Percentiles rank a stretch among this genome's conserved stretches.
These are phyloP conservation scores for Ceratothoa steindachneri DNA, from an alignment of 2,888 invertebrate genomes.

Conservation along the genomic window DNA sequence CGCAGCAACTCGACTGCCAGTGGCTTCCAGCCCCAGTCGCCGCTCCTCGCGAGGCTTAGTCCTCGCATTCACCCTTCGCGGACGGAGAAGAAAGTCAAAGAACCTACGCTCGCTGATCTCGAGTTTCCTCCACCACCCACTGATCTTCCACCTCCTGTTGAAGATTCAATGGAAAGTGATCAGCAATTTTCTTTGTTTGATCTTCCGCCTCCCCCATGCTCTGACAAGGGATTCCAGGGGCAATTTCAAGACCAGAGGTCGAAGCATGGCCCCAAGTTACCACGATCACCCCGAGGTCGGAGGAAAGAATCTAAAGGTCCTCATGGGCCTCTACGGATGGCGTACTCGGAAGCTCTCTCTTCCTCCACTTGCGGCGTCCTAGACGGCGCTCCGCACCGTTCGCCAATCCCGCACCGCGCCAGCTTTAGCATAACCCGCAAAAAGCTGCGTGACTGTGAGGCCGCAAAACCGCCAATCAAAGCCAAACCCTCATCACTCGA, in stretches of 20 bases:
- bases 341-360: slow-evolving; percentile 24
- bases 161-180: slow-evolving; percentile 43
- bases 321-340: slow-evolving; percentile 20
- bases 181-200: slow-evolving; percentile 13
- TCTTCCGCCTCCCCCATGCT: slow-evolving; percentile 47
- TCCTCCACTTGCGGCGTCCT: not conserved
- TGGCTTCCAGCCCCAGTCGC: slow-evolving; percentile 48
- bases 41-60: slow-evolving; percentile 60
- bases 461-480: slow-evolving; percentile 46
- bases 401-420: slow-evolving; percentile 35
- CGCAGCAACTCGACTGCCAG: slow-evolving; percentile 83
- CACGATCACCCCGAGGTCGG: slow-evolving; percentile 33
- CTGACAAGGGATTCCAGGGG: slow-evolving; percentile 15
- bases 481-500: slow-evolving; percentile 48
- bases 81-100: slow-evolving; percentile 28
- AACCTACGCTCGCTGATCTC: slow-evolving; percentile 56
- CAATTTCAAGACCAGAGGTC: slow-evolving; percentile 26
- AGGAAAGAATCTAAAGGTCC: slow-evolving; percentile 29
- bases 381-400: slow-evolving; percentile 48
- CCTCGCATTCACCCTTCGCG: slow-evolving; percentile 61
- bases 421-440: slow-evolving; percentile 32
- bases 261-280: slow-evolving; percentile 26
- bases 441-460: slow-evolving; percentile 28
- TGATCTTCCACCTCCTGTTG: slow-evolving; percentile 68
- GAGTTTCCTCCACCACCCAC: slow-evolving; percentile 83